These are phyloP conservation scores for Stenodera caucasica DNA, from an alignment of 2,888 invertebrate genomes.

Conservation along the genomic window DNA sequence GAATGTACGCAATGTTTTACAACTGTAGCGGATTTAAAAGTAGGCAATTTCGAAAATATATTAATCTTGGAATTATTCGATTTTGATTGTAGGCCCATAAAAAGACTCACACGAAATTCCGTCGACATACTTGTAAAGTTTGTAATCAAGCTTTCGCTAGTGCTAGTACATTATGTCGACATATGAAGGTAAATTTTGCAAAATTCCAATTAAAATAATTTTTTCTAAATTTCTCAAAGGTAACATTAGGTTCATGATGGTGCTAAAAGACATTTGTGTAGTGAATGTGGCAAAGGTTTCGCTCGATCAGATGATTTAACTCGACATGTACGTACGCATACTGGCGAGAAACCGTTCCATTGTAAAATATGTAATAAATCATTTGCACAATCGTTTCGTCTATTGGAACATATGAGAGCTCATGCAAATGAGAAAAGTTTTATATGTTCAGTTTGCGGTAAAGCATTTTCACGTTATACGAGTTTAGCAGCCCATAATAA, in stretches of 20 bases:
- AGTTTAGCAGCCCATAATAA: conserved; percentile 52
- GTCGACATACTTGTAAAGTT: conserved; percentile 47
- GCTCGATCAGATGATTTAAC: conserved; percentile 52
- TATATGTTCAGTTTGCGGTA: conserved; percentile 52
- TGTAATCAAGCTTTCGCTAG: conserved; percentile 55
- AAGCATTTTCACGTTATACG: conserved; percentile 52
- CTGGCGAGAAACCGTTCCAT: conserved; percentile 54
- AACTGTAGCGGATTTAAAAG: conserved; percentile 49
- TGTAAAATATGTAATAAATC: conserved; percentile 54
- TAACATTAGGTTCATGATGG: conserved; percentile 47
- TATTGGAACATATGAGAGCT: conserved; percentile 53
- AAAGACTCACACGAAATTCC: conserved; percentile 44
- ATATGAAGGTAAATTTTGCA: conserved; percentile 49
- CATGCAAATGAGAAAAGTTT: conserved; percentile 53
- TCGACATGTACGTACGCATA: conserved; percentile 52
- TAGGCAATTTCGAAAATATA: conserved; percentile 30
- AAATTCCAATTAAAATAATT: not conserved
- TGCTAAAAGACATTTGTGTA: conserved; percentile 51
- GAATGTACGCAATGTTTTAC: conserved; percentile 53
- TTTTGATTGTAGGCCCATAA: conserved; percentile 36
- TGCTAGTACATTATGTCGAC: conserved; percentile 54
- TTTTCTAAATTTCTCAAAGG: not conserved
- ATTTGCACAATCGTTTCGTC: conserved; percentile 50
- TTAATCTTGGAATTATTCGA: too few relatives aligned
- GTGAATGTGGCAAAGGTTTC: conserved; percentile 54